Evolutionary conservation across 2,888 invertebrate species (phyloP), one percentile per base, ranked within the genome.

Genomic region (Eupithecia vulgata): DNA sequence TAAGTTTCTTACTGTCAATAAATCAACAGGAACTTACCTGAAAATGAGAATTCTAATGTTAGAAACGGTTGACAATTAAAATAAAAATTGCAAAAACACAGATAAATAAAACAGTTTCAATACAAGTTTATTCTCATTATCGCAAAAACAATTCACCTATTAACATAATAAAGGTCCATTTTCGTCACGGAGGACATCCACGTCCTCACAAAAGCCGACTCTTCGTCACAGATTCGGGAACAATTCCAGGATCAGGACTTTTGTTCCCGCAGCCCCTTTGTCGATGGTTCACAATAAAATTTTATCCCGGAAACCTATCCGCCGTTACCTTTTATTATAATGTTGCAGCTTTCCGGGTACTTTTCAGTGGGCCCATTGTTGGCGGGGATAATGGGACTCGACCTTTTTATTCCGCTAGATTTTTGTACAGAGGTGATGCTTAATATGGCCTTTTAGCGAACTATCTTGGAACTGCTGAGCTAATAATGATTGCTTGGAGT

Each of bases 321-420:
- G 89, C 91, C 90, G 92, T 93, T 92, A 93, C 92, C 92, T 92
- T 92, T 93, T 92, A 92, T 93, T 92, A 93, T 91, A 91, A 93
- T 91, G 91, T 91, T 91, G 91, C 91, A 90, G 89, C 91, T 90
- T 90, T 89, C 89, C 88, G 88, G 88, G 86, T 88, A 90, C 89
- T 90, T 91, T 91, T 88, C 91, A 90, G 86, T 81, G 84, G 84
- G 81, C 83, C 90, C 83, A 87, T 93, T 93, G 92, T 92, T 87
- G 85, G 79, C 82, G 83, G 85, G 82, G 84, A 91, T 92, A 92
- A 93, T 91, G 85, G 91, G 85, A 84, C 82, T 84, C 86, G 87
- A 90, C 89, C 91, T 92, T 92, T 92, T 92, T 92, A 91, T 92
- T 91, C 88, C 88, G 88, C 87, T 87, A 89, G 88, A 90, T 90